Evolutionary conservation across 2,888 invertebrate species (phyloP).

Genomic region (Melieria picta): DNA sequence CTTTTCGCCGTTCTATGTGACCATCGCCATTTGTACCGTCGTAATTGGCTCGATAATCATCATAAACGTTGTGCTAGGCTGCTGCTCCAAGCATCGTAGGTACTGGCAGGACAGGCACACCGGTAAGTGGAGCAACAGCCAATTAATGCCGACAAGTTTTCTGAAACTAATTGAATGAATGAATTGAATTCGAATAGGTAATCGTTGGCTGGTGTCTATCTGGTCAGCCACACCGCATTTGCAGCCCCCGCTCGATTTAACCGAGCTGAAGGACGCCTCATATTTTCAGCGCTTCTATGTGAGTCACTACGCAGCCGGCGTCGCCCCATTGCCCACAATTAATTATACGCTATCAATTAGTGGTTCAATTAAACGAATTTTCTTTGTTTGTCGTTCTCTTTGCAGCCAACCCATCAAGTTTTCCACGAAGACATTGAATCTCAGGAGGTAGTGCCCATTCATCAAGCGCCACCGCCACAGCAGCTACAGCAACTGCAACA

Average conservation of each 20-base stretch:
- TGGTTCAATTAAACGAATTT: not conserved
- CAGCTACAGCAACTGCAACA: conserved; percentile 47
- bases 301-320: conserved; percentile 36
- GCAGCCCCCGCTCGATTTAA: conserved; percentile 82
- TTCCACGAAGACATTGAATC: conserved; percentile 57
- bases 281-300: conserved; percentile 61
- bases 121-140: conserved; percentile 56
- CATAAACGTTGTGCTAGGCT: conserved; percentile 82
- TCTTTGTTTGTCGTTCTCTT: conserved; percentile 20
- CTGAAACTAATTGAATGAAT: conserved; percentile 2
- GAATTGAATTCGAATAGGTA: conserved; percentile 70
- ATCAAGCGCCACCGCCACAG: conserved; percentile 42
- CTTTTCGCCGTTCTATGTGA: conserved; percentile 86
- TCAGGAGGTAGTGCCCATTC: conserved; percentile 53
- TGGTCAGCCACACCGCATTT: conserved; percentile 87
- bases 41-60: conserved; percentile 76
- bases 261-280: conserved; percentile 74
- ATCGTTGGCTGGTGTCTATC: conserved; percentile 84
- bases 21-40: conserved; percentile 80
- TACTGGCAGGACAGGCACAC: conserved; percentile 88
- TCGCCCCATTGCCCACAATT: not conserved
- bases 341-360: not conserved
- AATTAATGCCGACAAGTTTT: not conserved
- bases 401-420: conserved; percentile 48
- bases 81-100: conserved; percentile 79